These are phyloP conservation scores for Notarius quadriscutis DNA, from an alignment of 2,113 vertebrate genomes.

Conservation along the genomic window DNA sequence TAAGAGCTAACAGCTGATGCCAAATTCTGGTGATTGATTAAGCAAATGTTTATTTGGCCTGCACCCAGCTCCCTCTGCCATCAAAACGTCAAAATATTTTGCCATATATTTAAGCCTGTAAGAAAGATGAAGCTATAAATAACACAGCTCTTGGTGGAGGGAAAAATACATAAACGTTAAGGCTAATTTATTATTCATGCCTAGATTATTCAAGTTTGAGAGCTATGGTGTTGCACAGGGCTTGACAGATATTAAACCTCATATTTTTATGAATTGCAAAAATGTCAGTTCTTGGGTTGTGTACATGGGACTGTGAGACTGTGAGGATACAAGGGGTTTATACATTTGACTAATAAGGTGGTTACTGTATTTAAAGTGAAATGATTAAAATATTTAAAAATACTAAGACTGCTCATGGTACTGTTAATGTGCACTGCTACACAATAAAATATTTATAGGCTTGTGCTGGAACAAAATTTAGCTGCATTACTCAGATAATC, in stretches of 20 bases:
- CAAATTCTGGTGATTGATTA: constrained; percentile 67
- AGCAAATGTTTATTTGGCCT: constrained; percentile 68
- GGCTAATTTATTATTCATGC: constrained; percentile 70
- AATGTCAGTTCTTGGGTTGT: constrained; percentile 31
- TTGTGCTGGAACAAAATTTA: not conserved
- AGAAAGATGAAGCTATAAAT: constrained; percentile 71
- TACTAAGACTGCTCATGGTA: not conserved
- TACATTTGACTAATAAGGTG: not conserved
- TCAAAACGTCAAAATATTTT: constrained; percentile 70
- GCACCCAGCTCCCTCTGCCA: constrained; percentile 56
- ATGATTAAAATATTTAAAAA: not conserved
- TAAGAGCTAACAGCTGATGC: constrained; percentile 53
- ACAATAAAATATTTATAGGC: not conserved
- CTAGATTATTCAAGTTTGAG: constrained; percentile 68
- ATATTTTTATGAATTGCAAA: constrained; percentile 39
- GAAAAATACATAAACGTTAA: constrained; percentile 68
- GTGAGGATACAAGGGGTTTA: not conserved
- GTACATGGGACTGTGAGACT: not conserved
- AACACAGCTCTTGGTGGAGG: constrained; percentile 57
- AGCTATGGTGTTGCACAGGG: constrained; percentile 32
- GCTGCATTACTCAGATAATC: not conserved
- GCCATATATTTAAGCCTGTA: constrained; percentile 64
- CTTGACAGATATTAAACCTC: constrained; percentile 51
- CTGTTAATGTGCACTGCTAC: not conserved
- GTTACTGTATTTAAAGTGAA: not conserved